Conservation (phyloP, 1,140 invertebrate genomes). For the Heliothis virescens region DNA sequence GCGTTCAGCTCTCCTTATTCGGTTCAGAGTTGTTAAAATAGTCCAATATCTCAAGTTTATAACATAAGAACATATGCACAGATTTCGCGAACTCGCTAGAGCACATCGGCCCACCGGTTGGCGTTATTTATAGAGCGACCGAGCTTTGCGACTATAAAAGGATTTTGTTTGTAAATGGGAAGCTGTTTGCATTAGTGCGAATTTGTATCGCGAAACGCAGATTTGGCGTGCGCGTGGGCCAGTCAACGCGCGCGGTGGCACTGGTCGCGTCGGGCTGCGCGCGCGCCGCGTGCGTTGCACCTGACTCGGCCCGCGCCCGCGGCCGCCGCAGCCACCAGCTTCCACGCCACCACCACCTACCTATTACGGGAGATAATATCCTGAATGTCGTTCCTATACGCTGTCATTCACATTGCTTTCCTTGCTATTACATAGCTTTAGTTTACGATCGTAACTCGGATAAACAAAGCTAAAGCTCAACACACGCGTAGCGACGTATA, state of each 20-base stretch:
- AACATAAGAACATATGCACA: constrained; percentile 58
- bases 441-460: not conserved
- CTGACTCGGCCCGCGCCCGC: constrained; percentile 66
- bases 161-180: constrained; percentile 65
- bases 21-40: constrained; percentile 60
- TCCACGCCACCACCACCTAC: constrained; percentile 46
- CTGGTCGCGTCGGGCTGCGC: constrained; percentile 60
- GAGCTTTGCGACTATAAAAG: constrained; percentile 63
- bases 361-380: constrained; percentile 40
- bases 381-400: constrained; percentile 2
- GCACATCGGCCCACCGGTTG: constrained; percentile 52
- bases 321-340: constrained; percentile 52
- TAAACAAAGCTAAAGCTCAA: not conserved
- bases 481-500: not conserved
- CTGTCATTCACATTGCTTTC: constrained; percentile 23
- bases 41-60: constrained; percentile 54
- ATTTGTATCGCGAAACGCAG: constrained; percentile 66
- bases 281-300: constrained; percentile 73
- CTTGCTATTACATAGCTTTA: constrained; percentile 5
- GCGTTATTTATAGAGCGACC: constrained; percentile 70
- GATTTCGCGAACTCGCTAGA: constrained; percentile 54
- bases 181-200: constrained; percentile 57
- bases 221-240: constrained; percentile 79
- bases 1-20: constrained; percentile 58
- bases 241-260: constrained; percentile 77